Evolutionary conservation across 2,113 vertebrate species (phyloP).

Genomic region (Myrmecobius fasciatus): DNA sequence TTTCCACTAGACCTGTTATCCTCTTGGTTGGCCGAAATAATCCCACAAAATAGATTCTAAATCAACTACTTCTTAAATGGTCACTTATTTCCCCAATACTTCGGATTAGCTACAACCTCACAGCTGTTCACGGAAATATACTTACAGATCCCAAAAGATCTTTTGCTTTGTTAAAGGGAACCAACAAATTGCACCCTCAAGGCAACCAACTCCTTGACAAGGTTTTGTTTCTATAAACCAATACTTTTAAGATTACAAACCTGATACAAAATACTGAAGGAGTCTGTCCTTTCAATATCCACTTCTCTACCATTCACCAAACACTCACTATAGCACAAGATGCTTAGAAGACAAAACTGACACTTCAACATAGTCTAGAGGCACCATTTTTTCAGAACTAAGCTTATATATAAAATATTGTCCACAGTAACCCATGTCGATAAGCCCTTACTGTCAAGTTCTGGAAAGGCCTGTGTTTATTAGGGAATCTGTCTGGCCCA

Average conservation of each 20-base stretch:
- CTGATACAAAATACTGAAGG: slow-evolving; percentile 7
- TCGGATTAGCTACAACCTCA: slow-evolving; percentile 14
- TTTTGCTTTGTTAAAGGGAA: slow-evolving; percentile 26
- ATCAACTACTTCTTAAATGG: neutral
- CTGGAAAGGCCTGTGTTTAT: slow-evolving; percentile 66
- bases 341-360: slow-evolving; percentile 57
- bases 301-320: slow-evolving; percentile 53
- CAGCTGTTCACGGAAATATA: neutral
- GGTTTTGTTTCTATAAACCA: slow-evolving; percentile 49
- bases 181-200: slow-evolving; percentile 5
- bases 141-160: neutral
- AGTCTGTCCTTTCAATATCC: slow-evolving; percentile 19
- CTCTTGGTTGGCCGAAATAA: slow-evolving; percentile 24
- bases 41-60: slow-evolving; percentile 33
- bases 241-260: slow-evolving; percentile 58
- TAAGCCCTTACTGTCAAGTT: slow-evolving; percentile 66
- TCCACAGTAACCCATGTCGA: slow-evolving; percentile 69
- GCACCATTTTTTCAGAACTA: slow-evolving; percentile 69
- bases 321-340: slow-evolving; percentile 49
- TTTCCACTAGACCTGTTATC: neutral
- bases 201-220: neutral
- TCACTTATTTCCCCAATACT: slow-evolving; percentile 21
- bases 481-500: slow-evolving; percentile 54
- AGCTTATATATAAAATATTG: slow-evolving; percentile 61
- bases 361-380: slow-evolving; percentile 58